A percentile compares a stretch with the other conserved stretches of the same genome.
phyloP scores from a whole-genome alignment of 2,113 vertebrate genomes.

The Paramormyrops kingsleyae region DNA sequence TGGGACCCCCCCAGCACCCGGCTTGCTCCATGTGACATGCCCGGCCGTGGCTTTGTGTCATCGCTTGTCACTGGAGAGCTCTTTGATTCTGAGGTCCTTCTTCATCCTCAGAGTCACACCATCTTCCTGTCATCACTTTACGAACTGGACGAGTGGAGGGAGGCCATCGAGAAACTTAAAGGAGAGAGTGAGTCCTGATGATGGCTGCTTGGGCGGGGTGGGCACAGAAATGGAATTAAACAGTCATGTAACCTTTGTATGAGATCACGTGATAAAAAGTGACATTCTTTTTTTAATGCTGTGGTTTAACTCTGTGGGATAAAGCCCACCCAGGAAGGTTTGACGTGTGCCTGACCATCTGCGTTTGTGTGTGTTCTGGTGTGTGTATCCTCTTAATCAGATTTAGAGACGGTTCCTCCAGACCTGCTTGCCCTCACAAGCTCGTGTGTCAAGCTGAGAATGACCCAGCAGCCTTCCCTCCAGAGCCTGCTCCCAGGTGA shows the following conservation, averaged over 20 bases:
- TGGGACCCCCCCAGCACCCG: too few species aligned
- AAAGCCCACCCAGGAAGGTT: background rate
- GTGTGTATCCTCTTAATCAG: constrained; percentile 35
- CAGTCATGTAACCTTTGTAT: background rate
- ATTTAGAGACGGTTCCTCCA: constrained; percentile 55
- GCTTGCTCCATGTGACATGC: background rate
- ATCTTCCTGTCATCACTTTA: constrained; percentile 51
- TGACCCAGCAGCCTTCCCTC: constrained; percentile 61
- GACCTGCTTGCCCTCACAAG: constrained; percentile 61
- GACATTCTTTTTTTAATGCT: background rate
- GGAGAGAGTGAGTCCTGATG: constrained; percentile 49
- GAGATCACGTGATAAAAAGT: background rate
- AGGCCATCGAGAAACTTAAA: constrained; percentile 51
- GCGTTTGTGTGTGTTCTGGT: background rate
- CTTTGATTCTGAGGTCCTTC: background rate
- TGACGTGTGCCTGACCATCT: background rate
- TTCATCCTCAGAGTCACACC: constrained; percentile 49
- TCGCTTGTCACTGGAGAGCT: background rate
- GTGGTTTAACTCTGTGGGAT: background rate
- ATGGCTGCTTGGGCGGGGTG: background rate
- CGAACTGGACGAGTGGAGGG: constrained; percentile 61
- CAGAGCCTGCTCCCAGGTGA: constrained; percentile 42
- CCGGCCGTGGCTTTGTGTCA: background rate
- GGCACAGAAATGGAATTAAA: background rate
- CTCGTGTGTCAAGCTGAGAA: constrained; percentile 64